Evolutionary conservation across 2,113 vertebrate species (phyloP).

Genomic region (Harpagus bidentatus): DNA sequence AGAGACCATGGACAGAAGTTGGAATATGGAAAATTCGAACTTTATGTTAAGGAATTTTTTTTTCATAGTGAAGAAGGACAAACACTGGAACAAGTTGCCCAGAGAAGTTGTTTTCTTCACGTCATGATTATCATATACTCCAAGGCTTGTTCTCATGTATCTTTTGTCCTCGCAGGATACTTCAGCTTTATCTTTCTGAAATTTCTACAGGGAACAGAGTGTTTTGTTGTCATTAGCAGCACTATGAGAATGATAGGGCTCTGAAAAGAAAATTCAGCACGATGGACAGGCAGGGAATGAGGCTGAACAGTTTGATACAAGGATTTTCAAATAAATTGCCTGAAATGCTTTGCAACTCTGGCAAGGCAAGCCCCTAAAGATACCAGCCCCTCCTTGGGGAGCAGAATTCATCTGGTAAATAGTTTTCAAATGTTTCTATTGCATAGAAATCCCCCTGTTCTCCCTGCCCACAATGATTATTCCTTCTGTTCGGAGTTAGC

Average conservation of each 20-base stretch:
- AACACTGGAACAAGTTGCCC: not conserved
- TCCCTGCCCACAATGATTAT: not conserved
- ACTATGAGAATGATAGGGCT: not conserved
- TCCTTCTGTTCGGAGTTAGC: not conserved
- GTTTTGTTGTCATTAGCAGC: not conserved
- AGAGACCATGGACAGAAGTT: accelerated
- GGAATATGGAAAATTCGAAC: not conserved
- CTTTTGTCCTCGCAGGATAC: not conserved
- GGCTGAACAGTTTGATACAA: not conserved
- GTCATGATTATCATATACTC: not conserved
- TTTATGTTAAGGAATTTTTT: not conserved
- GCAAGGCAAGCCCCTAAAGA: not conserved
- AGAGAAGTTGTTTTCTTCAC: not conserved
- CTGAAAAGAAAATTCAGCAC: not conserved
- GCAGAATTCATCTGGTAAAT: not conserved
- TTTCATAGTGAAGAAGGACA: accelerated
- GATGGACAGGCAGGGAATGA: not conserved
- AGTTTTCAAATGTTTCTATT: not conserved
- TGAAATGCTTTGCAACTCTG: not conserved
- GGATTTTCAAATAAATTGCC: not conserved
- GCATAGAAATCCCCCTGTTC: not conserved
- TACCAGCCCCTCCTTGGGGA: not conserved
- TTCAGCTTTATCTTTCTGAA: not conserved
- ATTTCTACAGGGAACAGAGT: not conserved
- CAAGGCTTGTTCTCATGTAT: not conserved